These are phyloP conservation scores for Actinernus sp. DNA, from an alignment of 92 coral and sea anemone genomes.

Conservation along the genomic window DNA sequence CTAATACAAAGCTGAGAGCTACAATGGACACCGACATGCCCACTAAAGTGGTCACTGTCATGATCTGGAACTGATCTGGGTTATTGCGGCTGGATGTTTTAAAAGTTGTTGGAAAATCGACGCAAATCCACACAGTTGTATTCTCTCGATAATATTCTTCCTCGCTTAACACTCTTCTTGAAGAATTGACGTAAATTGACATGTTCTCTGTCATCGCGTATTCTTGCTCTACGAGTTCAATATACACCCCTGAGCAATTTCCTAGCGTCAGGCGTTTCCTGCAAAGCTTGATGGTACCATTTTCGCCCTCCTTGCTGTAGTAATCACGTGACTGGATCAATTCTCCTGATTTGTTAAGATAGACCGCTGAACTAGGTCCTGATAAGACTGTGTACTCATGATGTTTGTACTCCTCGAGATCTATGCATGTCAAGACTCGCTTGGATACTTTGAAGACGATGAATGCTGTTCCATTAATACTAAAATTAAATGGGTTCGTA, in stretches of 20 bases:
- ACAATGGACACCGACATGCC: slow-evolving; percentile 31
- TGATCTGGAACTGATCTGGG: not conserved
- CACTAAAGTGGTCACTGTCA: slow-evolving; percentile 2
- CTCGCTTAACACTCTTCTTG: slow-evolving; percentile 7
- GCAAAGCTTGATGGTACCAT: not conserved
- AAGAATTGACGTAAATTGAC: slow-evolving; percentile 25
- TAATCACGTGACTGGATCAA: slow-evolving; percentile 4
- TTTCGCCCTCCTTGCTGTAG: not conserved
- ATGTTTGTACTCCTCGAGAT: not conserved
- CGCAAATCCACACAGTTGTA: slow-evolving; percentile 19
- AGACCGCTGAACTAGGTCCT: slow-evolving; percentile 15
- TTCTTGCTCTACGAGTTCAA: slow-evolving; percentile 7
- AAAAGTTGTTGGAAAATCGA: not conserved
- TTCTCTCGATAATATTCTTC: slow-evolving; percentile 6
- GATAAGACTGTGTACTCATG: slow-evolving; percentile 13
- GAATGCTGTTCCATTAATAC: not conserved
- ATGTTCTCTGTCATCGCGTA: slow-evolving; percentile 6
- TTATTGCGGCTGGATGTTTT: not conserved
- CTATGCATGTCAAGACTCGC: slow-evolving; percentile 6
- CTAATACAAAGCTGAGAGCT: slow-evolving; percentile 26
- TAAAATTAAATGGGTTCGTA: slow-evolving; percentile 2
- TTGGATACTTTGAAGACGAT: not conserved
- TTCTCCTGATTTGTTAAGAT: slow-evolving; percentile 15
- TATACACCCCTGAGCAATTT: slow-evolving; percentile 39
- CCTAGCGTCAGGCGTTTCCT: not conserved